A percentile compares a stretch with the other conserved stretches of the same genome.
Evolutionary conservation across 2,888 invertebrate genomes (phyloP).

Genomic region (Eupeodes luniger): DNA sequence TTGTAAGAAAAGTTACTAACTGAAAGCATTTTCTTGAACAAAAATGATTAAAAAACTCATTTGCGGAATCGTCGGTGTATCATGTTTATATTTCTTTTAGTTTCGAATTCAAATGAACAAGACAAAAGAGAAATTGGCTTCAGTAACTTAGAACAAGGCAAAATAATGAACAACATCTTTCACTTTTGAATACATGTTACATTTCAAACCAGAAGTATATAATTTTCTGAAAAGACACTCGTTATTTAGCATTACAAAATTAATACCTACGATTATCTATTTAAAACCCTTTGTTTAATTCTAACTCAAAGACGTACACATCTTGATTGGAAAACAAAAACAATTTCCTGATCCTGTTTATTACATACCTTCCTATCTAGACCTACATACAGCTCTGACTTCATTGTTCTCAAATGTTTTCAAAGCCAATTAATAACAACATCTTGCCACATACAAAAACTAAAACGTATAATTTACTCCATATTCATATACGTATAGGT

Average conservation of each 20-base stretch:
- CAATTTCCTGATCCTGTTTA: not conserved
- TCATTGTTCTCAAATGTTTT: constrained; percentile 30
- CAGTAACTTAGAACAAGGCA: no score
- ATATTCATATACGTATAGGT: no score
- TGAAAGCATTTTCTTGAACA: no score
- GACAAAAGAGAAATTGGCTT: no score
- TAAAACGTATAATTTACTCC: constrained; percentile 4
- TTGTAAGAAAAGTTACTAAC: no score
- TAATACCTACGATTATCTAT: not conserved
- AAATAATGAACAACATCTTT: not conserved
- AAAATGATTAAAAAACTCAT: no score
- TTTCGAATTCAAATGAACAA: no score
- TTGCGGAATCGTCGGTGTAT: no score
- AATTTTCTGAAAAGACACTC: not conserved
- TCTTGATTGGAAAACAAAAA: constrained; percentile 16
- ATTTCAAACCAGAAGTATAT: not conserved
- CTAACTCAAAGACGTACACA: constrained; percentile 3
- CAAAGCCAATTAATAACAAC: constrained; percentile 33
- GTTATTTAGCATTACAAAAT: not conserved
- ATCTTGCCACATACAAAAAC: not conserved
- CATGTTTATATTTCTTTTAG: no score
- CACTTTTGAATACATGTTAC: not conserved
- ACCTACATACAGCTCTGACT: not conserved
- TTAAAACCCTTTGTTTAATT: not conserved
- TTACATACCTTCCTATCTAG: not conserved